phyloP scores from a whole-genome alignment of 2,113 vertebrate genomes.

The Pongo pygmaeus region DNA sequence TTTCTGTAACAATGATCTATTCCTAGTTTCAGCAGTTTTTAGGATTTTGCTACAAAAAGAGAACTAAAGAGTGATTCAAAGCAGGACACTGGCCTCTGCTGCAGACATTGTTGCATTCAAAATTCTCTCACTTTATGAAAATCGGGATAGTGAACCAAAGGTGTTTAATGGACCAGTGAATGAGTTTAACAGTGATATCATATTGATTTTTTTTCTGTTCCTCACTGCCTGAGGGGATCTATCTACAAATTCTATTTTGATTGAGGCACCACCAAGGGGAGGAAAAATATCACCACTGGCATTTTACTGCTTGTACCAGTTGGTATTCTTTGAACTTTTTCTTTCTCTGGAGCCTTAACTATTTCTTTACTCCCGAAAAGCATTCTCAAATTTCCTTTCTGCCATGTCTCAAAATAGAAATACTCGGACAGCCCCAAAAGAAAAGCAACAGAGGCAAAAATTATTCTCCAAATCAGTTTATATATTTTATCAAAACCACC shows the following conservation, averaged over 20 bases:
- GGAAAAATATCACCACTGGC: background rate
- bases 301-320: background rate
- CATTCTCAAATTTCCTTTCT: background rate
- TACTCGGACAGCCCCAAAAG: background rate
- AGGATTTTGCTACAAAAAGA: background rate
- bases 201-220: background rate
- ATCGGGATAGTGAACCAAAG: background rate
- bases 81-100: background rate
- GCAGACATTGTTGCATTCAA: background rate
- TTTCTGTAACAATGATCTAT: background rate
- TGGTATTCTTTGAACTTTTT: background rate
- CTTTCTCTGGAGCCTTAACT: background rate
- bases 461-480: conserved; percentile 58
- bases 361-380: background rate
- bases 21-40: background rate
- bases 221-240: background rate
- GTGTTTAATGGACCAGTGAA: background rate
- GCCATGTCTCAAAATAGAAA: background rate
- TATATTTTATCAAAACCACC: conserved; percentile 64
- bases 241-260: background rate
- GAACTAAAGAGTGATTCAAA: background rate
- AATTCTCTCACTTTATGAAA: background rate
- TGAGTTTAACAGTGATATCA: background rate
- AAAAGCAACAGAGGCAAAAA: conserved; percentile 37
- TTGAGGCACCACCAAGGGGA: background rate